Evolutionary conservation across 2,888 invertebrate genomes (phyloP).

Genomic region (Molorchus minor): DNA sequence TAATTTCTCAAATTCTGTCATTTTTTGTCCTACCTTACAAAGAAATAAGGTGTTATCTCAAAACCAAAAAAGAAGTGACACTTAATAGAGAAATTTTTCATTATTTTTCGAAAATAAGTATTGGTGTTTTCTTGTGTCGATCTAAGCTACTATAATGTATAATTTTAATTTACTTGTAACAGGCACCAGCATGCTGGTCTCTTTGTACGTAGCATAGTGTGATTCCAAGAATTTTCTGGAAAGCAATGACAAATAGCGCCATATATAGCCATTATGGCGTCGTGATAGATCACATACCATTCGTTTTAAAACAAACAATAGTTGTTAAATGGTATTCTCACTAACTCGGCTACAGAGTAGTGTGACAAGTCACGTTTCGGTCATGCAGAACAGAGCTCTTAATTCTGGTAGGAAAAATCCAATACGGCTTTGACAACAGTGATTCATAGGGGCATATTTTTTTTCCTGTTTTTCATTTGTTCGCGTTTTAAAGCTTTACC

Average conservation of each 20-base stretch:
- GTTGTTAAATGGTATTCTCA: slow-evolving; percentile 11
- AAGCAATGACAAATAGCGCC: slow-evolving; percentile 9
- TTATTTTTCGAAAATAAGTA: no score
- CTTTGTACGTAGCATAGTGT: no score
- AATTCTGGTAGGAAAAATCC: slow-evolving; percentile 2
- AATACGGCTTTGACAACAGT: neutral
- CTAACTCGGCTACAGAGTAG: neutral
- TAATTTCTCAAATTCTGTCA: no score
- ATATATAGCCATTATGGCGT: slow-evolving; percentile 7
- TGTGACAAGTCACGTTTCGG: slow-evolving; percentile 6
- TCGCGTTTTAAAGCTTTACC: no score
- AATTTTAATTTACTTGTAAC: no score
- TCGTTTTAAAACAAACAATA: slow-evolving; percentile 21
- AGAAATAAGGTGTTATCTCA: no score
- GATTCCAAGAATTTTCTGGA: slow-evolving; percentile 18
- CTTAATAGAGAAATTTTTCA: no score
- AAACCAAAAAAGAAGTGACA: no score
- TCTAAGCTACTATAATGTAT: no score
- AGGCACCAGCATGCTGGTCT: no score
- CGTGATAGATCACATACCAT: slow-evolving; percentile 14
- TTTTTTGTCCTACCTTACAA: no score
- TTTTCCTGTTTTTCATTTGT: neutral
- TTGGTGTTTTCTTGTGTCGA: no score
- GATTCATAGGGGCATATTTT: slow-evolving; percentile 3
- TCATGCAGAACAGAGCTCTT: slow-evolving; percentile 1